These are phyloP conservation scores for Drosophila differens DNA, from an alignment of 2,888 invertebrate species.

Conservation along the genomic window DNA sequence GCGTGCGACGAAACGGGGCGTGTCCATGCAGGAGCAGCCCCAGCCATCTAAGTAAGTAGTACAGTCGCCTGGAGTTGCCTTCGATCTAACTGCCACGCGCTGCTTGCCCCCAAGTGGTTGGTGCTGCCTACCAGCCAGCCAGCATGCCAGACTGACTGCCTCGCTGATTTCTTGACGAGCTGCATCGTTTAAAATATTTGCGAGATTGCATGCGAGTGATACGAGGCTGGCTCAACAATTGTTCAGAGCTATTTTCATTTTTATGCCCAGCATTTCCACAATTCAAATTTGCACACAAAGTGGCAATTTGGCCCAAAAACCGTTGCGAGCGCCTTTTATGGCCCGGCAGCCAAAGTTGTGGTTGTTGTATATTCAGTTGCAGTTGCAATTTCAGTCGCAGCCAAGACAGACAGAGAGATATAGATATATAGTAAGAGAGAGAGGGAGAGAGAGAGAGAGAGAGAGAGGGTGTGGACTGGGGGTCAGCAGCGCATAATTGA, in stretches of 20 bases:
- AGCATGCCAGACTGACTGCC: constrained; percentile 15
- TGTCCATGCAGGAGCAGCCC: constrained; percentile 45
- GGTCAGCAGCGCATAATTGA: constrained; percentile 67
- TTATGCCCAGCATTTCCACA: constrained; percentile 70
- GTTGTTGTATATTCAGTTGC: constrained; percentile 39
- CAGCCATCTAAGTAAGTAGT: constrained; percentile 1
- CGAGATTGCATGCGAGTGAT: constrained; percentile 73
- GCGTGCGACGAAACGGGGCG: constrained; percentile 53
- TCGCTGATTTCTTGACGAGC: constrained; percentile 60
- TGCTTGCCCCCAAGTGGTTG: constrained; percentile 24
- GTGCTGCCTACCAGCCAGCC: background rate
- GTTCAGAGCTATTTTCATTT: constrained; percentile 62
- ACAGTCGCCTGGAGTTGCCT: constrained; percentile 10
- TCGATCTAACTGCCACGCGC: constrained; percentile 43
- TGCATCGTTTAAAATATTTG: constrained; percentile 71
- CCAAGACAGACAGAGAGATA: background rate
- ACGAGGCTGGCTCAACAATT: constrained; percentile 59
- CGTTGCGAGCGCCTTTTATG: constrained; percentile 80
- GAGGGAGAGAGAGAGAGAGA: background rate
- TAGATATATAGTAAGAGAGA: background rate
- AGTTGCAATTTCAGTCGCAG: constrained; percentile 6
- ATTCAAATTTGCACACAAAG: constrained; percentile 83
- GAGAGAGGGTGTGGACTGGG: background rate
- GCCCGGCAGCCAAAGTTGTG: constrained; percentile 31
- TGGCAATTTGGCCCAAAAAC: constrained; percentile 79